A percentile compares a stretch with the other conserved stretches of the same genome.
Conservation (phyloP, 2,888 invertebrate species). For the Macrophya annulata region DNA sequence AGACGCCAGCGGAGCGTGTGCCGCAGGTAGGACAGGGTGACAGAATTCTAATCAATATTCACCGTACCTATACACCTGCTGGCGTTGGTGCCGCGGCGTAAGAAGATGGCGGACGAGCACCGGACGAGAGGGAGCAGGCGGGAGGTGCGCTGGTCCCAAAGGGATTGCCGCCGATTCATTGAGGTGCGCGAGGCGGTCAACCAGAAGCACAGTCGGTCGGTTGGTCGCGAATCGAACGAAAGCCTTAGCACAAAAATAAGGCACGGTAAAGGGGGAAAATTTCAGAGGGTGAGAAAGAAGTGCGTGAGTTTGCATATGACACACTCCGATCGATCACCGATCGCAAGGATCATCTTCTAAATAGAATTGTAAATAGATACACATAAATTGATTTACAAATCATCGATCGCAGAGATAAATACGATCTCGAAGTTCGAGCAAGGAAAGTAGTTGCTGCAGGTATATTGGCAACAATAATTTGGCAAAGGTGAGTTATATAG, state of each 20-base stretch:
- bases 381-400: neutral
- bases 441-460: neutral
- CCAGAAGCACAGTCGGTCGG: slow-evolving; percentile 43
- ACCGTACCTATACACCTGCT: slow-evolving; percentile 53
- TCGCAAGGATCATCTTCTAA: slow-evolving; percentile 9
- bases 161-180: slow-evolving; percentile 51
- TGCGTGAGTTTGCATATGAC: slow-evolving; percentile 16
- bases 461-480: neutral
- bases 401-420: slow-evolving; percentile 15
- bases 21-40: slow-evolving; percentile 51
- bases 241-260: slow-evolving; percentile 16
- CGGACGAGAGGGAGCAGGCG: slow-evolving; percentile 63
- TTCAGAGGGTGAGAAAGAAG: slow-evolving; percentile 35
- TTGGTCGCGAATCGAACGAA: slow-evolving; percentile 24
- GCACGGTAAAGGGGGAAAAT: neutral
- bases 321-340: neutral
- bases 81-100: slow-evolving; percentile 52
- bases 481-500: slow-evolving; percentile 24
- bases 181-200: slow-evolving; percentile 51
- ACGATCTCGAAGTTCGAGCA: neutral
- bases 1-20: slow-evolving; percentile 38
- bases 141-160: slow-evolving; percentile 59
- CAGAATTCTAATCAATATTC: slow-evolving; percentile 55
- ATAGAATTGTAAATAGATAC: slow-evolving; percentile 4
- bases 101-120: slow-evolving; percentile 65